Evolutionary conservation across 1,140 invertebrate genomes (phyloP).

Genomic region (Neodiprion pinetum): DNA sequence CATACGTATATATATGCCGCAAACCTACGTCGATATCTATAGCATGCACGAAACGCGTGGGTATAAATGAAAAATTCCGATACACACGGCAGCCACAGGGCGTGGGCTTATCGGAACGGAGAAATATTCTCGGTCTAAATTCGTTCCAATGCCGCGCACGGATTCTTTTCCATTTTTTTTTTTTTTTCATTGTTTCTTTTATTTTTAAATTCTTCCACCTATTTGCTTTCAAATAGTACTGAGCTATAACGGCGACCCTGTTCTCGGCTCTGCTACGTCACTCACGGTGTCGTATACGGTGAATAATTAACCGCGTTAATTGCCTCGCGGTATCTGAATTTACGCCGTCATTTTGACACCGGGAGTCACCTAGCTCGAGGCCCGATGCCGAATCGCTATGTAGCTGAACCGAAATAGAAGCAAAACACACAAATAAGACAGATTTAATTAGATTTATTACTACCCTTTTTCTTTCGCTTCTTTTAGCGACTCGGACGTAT

Average conservation of each 20-base stretch:
- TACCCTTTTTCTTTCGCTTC: background rate
- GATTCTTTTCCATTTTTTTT: too few species aligned
- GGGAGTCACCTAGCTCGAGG: background rate
- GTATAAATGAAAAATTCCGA: slow-evolving; percentile 12
- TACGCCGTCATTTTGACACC: background rate
- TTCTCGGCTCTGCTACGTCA: background rate
- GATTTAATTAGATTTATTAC: slow-evolving; percentile 30
- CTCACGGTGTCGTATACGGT: background rate
- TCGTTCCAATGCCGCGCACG: too few species aligned
- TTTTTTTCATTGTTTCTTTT: too few species aligned
- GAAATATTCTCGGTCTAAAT: background rate
- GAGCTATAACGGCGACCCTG: too few species aligned
- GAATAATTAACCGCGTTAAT: too few species aligned
- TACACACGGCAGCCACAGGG: background rate
- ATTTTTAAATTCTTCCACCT: too few species aligned
- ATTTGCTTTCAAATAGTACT: too few species aligned
- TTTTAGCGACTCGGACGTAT: background rate
- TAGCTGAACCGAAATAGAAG: slow-evolving; percentile 13
- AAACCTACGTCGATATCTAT: background rate
- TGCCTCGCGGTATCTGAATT: background rate
- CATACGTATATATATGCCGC: too few species aligned
- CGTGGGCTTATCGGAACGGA: background rate
- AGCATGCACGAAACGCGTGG: background rate
- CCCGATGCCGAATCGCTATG: background rate
- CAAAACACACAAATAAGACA: slow-evolving; percentile 4